Conservation (phyloP, 2,888 invertebrate genomes). For the Hyposoter didymator region DNA sequence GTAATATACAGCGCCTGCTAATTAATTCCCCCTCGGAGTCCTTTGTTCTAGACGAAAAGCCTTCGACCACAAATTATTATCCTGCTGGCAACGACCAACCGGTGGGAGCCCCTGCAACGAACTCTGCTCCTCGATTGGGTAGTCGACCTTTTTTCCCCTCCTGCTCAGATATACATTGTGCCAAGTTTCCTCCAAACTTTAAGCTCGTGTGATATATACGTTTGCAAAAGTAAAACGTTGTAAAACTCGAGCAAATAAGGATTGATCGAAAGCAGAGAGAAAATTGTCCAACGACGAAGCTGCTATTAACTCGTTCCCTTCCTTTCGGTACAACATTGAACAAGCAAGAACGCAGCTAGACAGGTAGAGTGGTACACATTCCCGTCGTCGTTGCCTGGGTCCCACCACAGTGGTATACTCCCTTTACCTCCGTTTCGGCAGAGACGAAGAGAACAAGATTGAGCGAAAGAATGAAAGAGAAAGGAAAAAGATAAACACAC, state of each 20-base stretch:
- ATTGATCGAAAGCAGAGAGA: slow-evolving; percentile 13
- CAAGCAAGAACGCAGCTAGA: not conserved
- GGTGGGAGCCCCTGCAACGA: slow-evolving; percentile 2
- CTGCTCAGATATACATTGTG: not conserved
- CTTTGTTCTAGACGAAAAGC: slow-evolving; percentile 81
- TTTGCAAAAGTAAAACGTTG: slow-evolving; percentile 3
- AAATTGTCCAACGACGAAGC: slow-evolving; percentile 30
- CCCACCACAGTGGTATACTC: slow-evolving; percentile 51
- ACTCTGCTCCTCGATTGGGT: slow-evolving; percentile 41
- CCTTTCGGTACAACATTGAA: not conserved
- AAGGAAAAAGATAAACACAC: slow-evolving; percentile 66
- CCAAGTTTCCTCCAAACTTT: not conserved
- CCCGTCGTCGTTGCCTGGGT: slow-evolving; percentile 19
- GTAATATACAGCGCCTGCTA: slow-evolving; percentile 77
- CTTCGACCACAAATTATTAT: slow-evolving; percentile 73
- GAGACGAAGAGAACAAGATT: slow-evolving; percentile 52
- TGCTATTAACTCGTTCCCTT: not conserved
- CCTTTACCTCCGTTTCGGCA: slow-evolving; percentile 67
- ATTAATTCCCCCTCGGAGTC: slow-evolving; percentile 80
- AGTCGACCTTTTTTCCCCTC: slow-evolving; percentile 3
- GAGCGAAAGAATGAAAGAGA: slow-evolving; percentile 31
- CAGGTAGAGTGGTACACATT: not conserved
- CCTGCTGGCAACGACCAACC: slow-evolving; percentile 34
- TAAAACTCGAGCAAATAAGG: not conserved
- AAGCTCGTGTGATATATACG: not conserved